Base-by-base conservation (phyloP, 2,797 vertebrate species). In the Coregonus suidteri region DNA sequence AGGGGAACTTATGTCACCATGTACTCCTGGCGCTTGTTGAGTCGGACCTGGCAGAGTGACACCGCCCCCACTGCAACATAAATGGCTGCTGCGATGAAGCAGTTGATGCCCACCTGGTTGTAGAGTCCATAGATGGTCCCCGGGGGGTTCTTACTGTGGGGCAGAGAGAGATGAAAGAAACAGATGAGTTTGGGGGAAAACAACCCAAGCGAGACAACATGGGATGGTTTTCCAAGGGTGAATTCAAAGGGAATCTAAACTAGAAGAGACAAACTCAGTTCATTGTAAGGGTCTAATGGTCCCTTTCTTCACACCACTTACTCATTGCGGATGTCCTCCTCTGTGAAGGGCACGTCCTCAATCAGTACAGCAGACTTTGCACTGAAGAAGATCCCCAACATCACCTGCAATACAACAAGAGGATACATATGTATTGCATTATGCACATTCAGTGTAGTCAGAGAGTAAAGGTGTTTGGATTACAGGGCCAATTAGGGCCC, bases 1-100 rank as follows among this genome's bases (percentile, higher is more conserved):
- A 7, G 6, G 34, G 15, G 35, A 9, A 69, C 67, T 75, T 95
- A 97, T 92, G 95, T 96, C 81, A 97, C 96, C 96, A 97, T 96
- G 88, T 97, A 97, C 82, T 98, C 96, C 85, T 97, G 96, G 0
- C 96, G 96, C 81, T 97, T 97, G 93, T 97, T 96, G 79, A 97
- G 95, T 1, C 96, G 94, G 66, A 97, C 95, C 91, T 98, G 97
- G 90, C 96, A 97, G 82, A 97, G 94, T 6, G 96, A 96, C 80
- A 97, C 91, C 11, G 95, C 95, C 3, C 96, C 96, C 5, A 97
- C 93, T 0, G 93, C 91, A 35, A 97, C 92, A 37, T 98, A 97
- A 75, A 97, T 88, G 70, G 85, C 94, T 0, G 97, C 96, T 0
- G 97, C 96, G 75, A 97, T 96, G 93, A 98, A 97, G 84, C 97